phyloP scores from a whole-genome alignment of 2,888 invertebrate species.

The Muschampia staudingeri region DNA sequence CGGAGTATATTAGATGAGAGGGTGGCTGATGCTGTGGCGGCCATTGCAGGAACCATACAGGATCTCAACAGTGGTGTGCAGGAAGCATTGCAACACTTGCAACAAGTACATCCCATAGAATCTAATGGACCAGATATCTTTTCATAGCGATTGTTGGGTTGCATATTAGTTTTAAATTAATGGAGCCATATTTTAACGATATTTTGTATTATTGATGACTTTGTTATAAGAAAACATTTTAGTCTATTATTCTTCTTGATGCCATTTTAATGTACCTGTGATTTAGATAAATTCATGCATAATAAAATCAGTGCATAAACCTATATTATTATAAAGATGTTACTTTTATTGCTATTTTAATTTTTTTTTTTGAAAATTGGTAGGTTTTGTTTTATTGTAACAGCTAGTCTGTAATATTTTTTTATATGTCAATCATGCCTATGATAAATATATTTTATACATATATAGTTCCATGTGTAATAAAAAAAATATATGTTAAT shows the following conservation, averaged over 20 bases:
- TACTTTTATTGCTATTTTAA: too few relatives aligned
- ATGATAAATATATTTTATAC: too few relatives aligned
- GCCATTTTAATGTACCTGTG: not conserved
- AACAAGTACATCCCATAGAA: slow-evolving; percentile 72
- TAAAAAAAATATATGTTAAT: too few relatives aligned
- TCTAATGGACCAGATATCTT: slow-evolving; percentile 73
- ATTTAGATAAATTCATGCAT: not conserved
- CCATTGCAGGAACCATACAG: slow-evolving; percentile 81
- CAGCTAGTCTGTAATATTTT: too few relatives aligned
- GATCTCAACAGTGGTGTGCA: slow-evolving; percentile 82
- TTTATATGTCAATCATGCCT: too few relatives aligned
- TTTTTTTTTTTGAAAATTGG: too few relatives aligned
- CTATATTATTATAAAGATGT: too few relatives aligned
- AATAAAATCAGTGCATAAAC: too few relatives aligned
- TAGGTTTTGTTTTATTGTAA: too few relatives aligned
- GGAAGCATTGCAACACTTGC: slow-evolving; percentile 78
- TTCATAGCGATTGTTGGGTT: slow-evolving; percentile 43
- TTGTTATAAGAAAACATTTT: too few relatives aligned
- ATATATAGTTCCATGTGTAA: too few relatives aligned
- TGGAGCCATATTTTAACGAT: not conserved
- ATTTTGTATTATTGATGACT: not conserved
- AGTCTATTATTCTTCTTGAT: too few relatives aligned
- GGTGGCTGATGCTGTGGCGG: slow-evolving; percentile 78
- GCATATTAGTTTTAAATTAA: not conserved
- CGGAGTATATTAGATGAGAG: slow-evolving; percentile 77